These are phyloP conservation scores for Poecilia latipinna DNA, from an alignment of 2,113 vertebrate genomes.

Conservation along the genomic window DNA sequence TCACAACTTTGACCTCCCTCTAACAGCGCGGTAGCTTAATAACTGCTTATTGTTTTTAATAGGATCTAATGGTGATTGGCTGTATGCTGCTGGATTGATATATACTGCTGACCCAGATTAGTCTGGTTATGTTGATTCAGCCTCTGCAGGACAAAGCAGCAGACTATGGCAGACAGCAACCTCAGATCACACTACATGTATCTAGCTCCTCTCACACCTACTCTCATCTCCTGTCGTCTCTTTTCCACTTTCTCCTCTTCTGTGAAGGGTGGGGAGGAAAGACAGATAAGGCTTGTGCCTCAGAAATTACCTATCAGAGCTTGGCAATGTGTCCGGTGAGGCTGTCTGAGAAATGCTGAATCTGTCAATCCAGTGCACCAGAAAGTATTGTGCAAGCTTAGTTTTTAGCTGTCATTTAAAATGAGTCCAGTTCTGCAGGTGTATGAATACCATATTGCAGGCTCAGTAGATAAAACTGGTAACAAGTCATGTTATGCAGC, in stretches of 20 bases:
- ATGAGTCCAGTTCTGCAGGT: constrained; percentile 41
- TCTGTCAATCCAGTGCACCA: constrained; percentile 49
- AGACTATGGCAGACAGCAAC: constrained; percentile 51
- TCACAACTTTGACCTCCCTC: neutral
- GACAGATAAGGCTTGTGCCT: constrained; percentile 68
- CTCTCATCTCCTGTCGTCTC: constrained; percentile 64
- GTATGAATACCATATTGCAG: constrained; percentile 39
- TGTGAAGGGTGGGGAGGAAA: constrained; percentile 31
- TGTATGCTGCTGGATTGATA: neutral
- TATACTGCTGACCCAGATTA: constrained; percentile 39
- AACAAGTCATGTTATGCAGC: constrained; percentile 39
- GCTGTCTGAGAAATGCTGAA: constrained; percentile 60
- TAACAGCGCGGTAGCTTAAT: neutral
- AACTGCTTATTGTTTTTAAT: constrained; percentile 27
- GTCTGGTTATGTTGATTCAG: constrained; percentile 27
- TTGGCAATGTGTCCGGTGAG: constrained; percentile 52
- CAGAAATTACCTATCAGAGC: constrained; percentile 70
- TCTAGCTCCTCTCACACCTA: constrained; percentile 58
- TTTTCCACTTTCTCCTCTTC: constrained; percentile 47
- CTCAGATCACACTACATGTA: constrained; percentile 60
- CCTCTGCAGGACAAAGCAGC: constrained; percentile 50
- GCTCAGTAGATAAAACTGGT: constrained; percentile 34
- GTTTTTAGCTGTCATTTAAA: constrained; percentile 48
- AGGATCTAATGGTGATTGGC: constrained; percentile 19
- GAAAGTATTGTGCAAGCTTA: constrained; percentile 54